A percentile compares a stretch with the other conserved stretches of the same genome.
phyloP scores from a whole-genome alignment of 1,140 invertebrate species.

The Coenobita brevimanus region DNA sequence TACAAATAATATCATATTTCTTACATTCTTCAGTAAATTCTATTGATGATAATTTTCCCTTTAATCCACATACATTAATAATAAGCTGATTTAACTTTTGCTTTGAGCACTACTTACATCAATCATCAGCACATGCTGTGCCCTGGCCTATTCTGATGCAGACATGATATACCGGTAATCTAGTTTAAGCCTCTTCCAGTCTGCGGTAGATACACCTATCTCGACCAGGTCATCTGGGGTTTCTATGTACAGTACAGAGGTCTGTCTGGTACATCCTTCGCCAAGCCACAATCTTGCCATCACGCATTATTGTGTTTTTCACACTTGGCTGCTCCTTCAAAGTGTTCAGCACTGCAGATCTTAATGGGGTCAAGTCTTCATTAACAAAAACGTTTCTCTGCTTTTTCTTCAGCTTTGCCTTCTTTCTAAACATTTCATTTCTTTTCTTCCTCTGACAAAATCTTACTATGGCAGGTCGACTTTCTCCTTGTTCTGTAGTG shows the following conservation, averaged over 20 bases:
- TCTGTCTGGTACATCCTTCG: neutral
- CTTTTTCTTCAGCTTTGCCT: too few relatives aligned
- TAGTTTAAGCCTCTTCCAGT: neutral
- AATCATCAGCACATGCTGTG: neutral
- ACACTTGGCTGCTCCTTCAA: neutral
- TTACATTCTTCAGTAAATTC: neutral
- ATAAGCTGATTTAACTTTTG: neutral
- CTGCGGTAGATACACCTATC: neutral
- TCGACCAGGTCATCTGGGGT: neutral
- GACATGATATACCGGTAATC: neutral
- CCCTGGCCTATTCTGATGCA: neutral
- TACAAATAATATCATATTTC: neutral
- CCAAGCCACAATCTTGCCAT: slow-evolving; percentile 1
- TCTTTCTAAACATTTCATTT: too few relatives aligned
- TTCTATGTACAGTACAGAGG: neutral
- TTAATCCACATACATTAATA: too few relatives aligned
- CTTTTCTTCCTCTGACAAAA: too few relatives aligned
- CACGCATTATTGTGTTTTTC: neutral
- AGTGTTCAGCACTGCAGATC: neutral
- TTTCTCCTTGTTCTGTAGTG: too few relatives aligned
- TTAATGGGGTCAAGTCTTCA: neutral
- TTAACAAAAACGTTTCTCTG: neutral
- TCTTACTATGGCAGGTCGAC: too few relatives aligned
- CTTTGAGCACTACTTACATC: too few relatives aligned
- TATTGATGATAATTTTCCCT: neutral